Base-by-base conservation (phyloP, 1,140 invertebrate genomes). In the Hylyphantes graminicola region DNA sequence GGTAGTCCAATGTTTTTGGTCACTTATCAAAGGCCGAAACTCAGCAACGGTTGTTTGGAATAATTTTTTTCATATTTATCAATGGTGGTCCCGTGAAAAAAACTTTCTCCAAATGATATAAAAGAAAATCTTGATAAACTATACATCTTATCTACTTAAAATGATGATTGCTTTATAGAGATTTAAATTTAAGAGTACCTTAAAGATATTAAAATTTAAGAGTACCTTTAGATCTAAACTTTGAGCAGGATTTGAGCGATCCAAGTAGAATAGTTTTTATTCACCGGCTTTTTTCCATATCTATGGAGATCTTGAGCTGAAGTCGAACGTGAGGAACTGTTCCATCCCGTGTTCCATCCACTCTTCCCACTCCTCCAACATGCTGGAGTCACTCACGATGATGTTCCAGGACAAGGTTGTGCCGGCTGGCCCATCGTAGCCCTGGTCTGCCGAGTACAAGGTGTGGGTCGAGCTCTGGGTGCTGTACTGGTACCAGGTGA, bases 21-120 rank as follows among this genome's bases (percentile, higher is more conserved):
- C 73, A 82, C 70, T 74, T 75, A 65, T 82, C n/a, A 82, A 51
- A 19, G 12, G 13, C 64, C 79, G 80, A 72, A 74, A 74, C 73
- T 68, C 80, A n/a, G n/a, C 80, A 82, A 74, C 80, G 80, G 70
- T 64, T 8, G 12, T 48, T 73, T 74, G 80, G 80, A 82, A 82
- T 82, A 61, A 48, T 53, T 79, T 57, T 15, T 11, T 79, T 76
- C n/a, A n/a, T n/a, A n/a, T 70, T 10, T 59, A 59, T 8, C 35
- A 74, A 68, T 72, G 80, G 68, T 82, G 80, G 80, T 74, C 80
- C 80, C 80, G 80, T n/a, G n/a, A 82, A n/a, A n/a, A n/a, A n/a
- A 35, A 35, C 35, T 75, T 74, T 53, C 80, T 72, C 59, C 57
- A 70, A 35, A 5, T 54, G 72, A 72, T 53, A 82, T 35, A 54